These are phyloP conservation scores for Lepus timidus DNA, from an alignment of 2,113 vertebrate genomes.

Conservation along the genomic window DNA sequence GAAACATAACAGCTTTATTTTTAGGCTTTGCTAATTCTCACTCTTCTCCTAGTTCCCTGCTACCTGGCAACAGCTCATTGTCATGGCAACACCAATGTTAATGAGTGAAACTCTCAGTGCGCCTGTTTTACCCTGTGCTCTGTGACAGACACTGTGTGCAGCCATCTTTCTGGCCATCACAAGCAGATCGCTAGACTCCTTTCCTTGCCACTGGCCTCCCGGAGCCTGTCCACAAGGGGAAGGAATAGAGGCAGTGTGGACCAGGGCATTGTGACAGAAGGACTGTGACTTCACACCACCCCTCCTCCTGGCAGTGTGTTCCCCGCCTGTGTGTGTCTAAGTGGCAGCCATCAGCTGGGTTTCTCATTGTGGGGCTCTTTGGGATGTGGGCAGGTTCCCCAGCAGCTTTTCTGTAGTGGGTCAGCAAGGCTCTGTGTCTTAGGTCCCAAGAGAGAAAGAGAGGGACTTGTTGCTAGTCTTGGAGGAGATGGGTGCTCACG, in stretches of 20 bases:
- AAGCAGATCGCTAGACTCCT: background rate
- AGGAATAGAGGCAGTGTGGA: background rate
- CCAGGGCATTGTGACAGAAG: background rate
- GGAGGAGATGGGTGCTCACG: background rate
- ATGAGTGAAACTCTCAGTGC: constrained; percentile 81
- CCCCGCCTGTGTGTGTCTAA: background rate
- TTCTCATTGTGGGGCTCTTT: background rate
- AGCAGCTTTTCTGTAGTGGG: background rate
- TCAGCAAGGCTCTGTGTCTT: background rate
- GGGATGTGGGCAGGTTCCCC: background rate
- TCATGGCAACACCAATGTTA: constrained; percentile 88
- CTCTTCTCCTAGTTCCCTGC: constrained; percentile 85
- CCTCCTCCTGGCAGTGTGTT: background rate
- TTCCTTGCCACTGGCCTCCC: background rate
- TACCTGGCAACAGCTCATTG: constrained; percentile 92
- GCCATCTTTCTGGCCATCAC: constrained; percentile 35
- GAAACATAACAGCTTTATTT: constrained; percentile 88
- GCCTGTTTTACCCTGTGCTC: constrained; percentile 78
- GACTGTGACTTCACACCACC: fast-evolving
- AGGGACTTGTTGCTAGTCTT: background rate
- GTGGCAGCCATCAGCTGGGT: background rate
- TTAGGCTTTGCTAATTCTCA: constrained; percentile 90
- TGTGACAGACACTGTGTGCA: constrained; percentile 50
- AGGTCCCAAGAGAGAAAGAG: background rate
- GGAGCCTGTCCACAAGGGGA: background rate